A percentile compares a stretch with the other conserved stretches of the same genome.
These are phyloP conservation scores for Enchytraeus crypticus DNA, from an alignment of 2,888 invertebrate species.

Conservation along the genomic window DNA sequence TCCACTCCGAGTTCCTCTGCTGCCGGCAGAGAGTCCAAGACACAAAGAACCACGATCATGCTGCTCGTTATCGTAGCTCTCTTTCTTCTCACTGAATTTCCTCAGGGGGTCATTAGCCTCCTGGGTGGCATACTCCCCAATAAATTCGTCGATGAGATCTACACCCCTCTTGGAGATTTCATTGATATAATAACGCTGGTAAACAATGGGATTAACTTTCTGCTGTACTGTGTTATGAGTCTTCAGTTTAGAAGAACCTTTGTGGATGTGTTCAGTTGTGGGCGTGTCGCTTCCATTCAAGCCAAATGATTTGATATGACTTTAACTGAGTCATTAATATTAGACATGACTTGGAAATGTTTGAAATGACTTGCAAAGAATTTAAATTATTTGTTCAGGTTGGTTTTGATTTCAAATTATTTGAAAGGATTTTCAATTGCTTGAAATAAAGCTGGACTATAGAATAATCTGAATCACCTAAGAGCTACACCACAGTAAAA, in stretches of 20 bases:
- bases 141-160: conserved; percentile 56
- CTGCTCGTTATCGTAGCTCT: conserved; percentile 74
- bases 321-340: no score
- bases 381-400: no score
- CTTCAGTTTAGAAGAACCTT: conserved; percentile 70
- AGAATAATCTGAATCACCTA: no score
- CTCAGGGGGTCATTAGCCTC: conserved; percentile 66
- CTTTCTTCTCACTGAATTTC: conserved; percentile 82
- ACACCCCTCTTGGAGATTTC: conserved; percentile 59
- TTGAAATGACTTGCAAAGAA: no score
- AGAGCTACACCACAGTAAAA: no score
- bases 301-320: no score
- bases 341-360: no score
- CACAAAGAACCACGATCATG: conserved; percentile 76
- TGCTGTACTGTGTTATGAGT: conserved; percentile 87
- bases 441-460: no score
- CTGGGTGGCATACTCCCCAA: conserved; percentile 63
- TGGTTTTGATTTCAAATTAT: no score
- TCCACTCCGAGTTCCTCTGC: conserved; percentile 16
- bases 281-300: background rate
- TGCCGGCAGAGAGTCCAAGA: conserved; percentile 36
- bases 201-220: conserved; percentile 86
- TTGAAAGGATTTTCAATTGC: no score
- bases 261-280: background rate
- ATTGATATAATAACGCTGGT: conserved; percentile 83